Evolutionary conservation across 2,888 invertebrate genomes (phyloP), one percentile per base, ranked within the genome.

Genomic region (Apodemia hepburni): DNA sequence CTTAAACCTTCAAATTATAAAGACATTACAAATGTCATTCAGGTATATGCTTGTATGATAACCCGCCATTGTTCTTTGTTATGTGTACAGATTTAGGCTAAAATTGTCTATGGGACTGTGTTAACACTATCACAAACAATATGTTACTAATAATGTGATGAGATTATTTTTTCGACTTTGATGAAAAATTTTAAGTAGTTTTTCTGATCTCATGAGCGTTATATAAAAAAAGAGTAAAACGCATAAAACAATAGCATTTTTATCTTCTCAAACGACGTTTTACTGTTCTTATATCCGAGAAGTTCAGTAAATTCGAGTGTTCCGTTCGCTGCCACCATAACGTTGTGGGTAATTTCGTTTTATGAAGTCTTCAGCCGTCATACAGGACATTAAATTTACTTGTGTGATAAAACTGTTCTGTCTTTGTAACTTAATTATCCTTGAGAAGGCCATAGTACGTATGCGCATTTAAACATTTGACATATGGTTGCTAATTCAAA

Each of bases 241-340:
- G 9, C 35, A 22, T 45, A 49, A 59, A 62, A 49, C 49, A 47
- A 49, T 38, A 73, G 76, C 70, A 69, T 73, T 65, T 72, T 73
- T 80, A 79, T 81, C 76, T 71, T 74, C 73, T 73, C 74, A 73
- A 73, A 80, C 58, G 38, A 38, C 38, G 22, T 38, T 59, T 81
- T 71, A 76, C 72, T 75, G 75, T 77, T 81, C 84, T 85, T 84
- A 85, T 82, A 77, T 82, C 72, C 75, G 68, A 68, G 68, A 75
- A 81, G 80, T 78, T 79, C 75, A 76, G 81, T 83, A 80, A 85
- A 85, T 82, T 82, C 79, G 77, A 84, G 81, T 79, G 57, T 29
- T 51, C 29, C 57, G 51, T n/a, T 35, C 49, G 38, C 38, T 79
- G 75, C 76, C 76, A 57, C 54, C 35, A 22, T 42, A 49, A 64